Base-by-base conservation (phyloP, 1,140 invertebrate species). In the Archivesica marissinica region DNA sequence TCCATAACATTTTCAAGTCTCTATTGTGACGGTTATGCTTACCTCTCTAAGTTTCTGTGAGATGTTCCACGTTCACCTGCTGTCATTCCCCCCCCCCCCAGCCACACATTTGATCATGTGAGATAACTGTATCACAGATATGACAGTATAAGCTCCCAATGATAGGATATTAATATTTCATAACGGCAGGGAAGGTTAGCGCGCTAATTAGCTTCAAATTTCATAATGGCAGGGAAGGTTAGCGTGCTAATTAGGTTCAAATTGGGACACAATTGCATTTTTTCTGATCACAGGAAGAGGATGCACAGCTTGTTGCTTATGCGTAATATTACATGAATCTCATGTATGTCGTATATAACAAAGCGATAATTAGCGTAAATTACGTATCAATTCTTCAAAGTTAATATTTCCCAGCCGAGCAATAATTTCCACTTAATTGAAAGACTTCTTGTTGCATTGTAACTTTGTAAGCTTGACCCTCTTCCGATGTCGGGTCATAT, bases 161-260 rank as follows among this genome's bases (percentile, higher is more conserved):
- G 15, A 41, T 15, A 2, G 4, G 44, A 28, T 11, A 17, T 72
- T 50, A 72, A 72, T 72, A 50, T 72, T 72, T 33, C 6, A 72
- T 72, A 47, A 25, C 17, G 33, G 41, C 68, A 72, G 39, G 44
- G 50, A 72, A 50, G 23, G 9, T 28, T 0, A n/a, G n/a, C n/a
- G n/a, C n/a, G n/a, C n/a, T n/a, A n/a, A n/a, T n/a, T n/a, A n/a
- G n/a, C n/a, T 72, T 50, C 50, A 72, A 50, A 50, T 72, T 72
- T 33, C 6, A 72, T 72, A 47, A 25, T 28, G 33, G 41, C 68
- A 72, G 39, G 44, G 50, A 72, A 50, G 23, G 9, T 28, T 30
- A n/a, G 44, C 6, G 77, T 64, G 75, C 38, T 66, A 79, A 79
- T 79, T 66, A 79, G 77, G 77, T 17, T 66, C 33, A 79, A 79